A percentile compares a stretch with the other conserved stretches of the same genome.
These are phyloP conservation scores for Semnornis frantzii DNA, from an alignment of 2,113 vertebrate genomes.

Conservation along the genomic window DNA sequence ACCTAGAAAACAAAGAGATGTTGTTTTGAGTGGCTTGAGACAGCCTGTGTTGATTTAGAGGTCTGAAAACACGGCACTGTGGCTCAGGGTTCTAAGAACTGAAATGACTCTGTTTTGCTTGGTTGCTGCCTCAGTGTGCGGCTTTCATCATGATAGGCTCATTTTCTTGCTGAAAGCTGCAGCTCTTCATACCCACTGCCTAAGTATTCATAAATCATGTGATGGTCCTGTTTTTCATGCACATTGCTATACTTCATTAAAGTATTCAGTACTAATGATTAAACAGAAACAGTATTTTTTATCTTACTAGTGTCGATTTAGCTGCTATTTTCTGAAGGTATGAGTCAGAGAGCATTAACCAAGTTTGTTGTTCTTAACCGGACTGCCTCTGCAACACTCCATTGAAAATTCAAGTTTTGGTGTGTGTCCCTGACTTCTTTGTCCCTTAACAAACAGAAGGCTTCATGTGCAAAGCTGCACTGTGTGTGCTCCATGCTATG, in stretches of 20 bases:
- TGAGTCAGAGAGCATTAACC: background rate
- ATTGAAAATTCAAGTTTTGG: background rate
- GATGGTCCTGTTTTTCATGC: background rate
- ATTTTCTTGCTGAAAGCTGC: background rate
- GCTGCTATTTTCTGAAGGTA: background rate
- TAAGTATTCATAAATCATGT: background rate
- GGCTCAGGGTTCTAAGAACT: background rate
- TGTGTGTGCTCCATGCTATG: background rate
- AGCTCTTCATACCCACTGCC: background rate
- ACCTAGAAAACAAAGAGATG: conserved; percentile 73
- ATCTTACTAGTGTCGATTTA: background rate
- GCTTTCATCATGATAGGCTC: background rate
- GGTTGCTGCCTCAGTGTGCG: background rate
- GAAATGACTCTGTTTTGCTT: background rate
- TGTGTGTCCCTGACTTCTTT: background rate
- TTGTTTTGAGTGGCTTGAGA: background rate
- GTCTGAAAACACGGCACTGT: background rate
- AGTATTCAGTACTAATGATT: background rate
- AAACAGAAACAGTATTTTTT: background rate
- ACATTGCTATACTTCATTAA: background rate
- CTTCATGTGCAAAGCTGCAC: background rate
- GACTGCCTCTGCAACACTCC: background rate
- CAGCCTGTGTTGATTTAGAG: background rate
- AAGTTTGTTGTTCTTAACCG: background rate
- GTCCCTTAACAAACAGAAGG: background rate